Conservation (phyloP, 2,888 invertebrate genomes). For the Hylaea fasciaria region DNA sequence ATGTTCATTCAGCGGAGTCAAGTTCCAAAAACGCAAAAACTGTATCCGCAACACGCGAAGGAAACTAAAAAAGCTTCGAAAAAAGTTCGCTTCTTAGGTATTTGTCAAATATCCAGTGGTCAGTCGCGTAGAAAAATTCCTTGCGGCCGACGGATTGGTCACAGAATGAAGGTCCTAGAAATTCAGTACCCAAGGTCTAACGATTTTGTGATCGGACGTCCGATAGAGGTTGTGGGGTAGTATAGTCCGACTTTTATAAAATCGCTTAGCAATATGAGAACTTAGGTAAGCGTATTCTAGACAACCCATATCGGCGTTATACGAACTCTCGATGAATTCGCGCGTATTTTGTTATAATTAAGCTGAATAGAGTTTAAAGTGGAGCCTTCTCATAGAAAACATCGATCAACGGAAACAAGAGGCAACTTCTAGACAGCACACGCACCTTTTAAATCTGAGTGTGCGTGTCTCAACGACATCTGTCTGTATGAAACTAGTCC, state of each 20-base stretch:
- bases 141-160: slow-evolving; percentile 49
- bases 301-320: too few species aligned
- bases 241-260: too few species aligned
- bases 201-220: background rate
- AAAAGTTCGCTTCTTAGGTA: slow-evolving; percentile 68
- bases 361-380: too few species aligned
- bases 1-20: slow-evolving; percentile 28
- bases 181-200: slow-evolving; percentile 17
- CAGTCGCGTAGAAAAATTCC: slow-evolving; percentile 80
- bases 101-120: slow-evolving; percentile 71
- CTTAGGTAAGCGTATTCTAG: too few species aligned
- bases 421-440: too few species aligned
- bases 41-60: slow-evolving; percentile 50
- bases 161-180: slow-evolving; percentile 7
- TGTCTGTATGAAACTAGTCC: slow-evolving; percentile 9
- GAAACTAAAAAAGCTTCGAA: slow-evolving; percentile 62
- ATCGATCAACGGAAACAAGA: too few species aligned
- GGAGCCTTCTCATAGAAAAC: too few species aligned
- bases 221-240: background rate
- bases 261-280: too few species aligned
- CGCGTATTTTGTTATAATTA: too few species aligned
- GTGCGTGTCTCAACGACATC: slow-evolving; percentile 3
- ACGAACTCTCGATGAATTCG: too few species aligned
- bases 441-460: background rate
- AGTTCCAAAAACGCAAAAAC: slow-evolving; percentile 45